These are phyloP conservation scores for Zaprionus bogoriensis DNA, from an alignment of 2,888 invertebrate genomes.

Conservation along the genomic window DNA sequence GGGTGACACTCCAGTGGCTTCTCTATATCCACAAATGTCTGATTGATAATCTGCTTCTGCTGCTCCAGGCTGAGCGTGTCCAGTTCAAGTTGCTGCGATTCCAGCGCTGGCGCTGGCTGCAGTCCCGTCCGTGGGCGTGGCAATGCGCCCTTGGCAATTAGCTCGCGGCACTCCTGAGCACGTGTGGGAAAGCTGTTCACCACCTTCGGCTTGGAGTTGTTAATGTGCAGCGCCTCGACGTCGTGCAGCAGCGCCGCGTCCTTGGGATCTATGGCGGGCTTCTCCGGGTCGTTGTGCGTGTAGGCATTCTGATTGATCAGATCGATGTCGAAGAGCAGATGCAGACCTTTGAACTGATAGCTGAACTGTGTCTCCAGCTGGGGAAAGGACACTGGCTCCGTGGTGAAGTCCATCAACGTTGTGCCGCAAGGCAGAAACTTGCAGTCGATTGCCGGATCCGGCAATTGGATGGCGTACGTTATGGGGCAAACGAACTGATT, in stretches of 20 bases:
- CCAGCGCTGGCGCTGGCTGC: background rate
- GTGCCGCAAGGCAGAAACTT: conserved; percentile 49
- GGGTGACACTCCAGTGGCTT: conserved; percentile 28
- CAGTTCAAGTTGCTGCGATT: background rate
- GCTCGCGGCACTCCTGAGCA: conserved; percentile 24
- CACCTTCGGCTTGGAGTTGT: background rate
- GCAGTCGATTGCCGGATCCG: conserved; percentile 22
- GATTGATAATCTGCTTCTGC: conserved; percentile 25
- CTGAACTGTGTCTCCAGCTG: conserved; percentile 21
- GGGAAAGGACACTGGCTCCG: conserved; percentile 30
- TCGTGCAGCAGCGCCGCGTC: conserved; percentile 33
- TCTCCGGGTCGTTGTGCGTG: background rate
- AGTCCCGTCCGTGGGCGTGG: conserved; percentile 5
- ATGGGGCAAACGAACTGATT: conserved; percentile 24
- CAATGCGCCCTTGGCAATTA: conserved; percentile 15
- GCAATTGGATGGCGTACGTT: conserved; percentile 31
- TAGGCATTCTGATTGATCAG: conserved; percentile 26
- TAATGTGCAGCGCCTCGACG: conserved; percentile 21
- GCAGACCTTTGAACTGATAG: conserved; percentile 40
- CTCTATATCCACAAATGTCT: conserved; percentile 34
- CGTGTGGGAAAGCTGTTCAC: background rate
- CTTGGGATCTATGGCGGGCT: conserved; percentile 16
- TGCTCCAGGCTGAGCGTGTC: conserved; percentile 16
- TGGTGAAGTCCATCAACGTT: conserved; percentile 28
- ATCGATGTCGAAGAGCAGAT: conserved; percentile 47